Evolutionary conservation across 2,113 vertebrate species (phyloP).

Genomic region (Eublepharis macularius): DNA sequence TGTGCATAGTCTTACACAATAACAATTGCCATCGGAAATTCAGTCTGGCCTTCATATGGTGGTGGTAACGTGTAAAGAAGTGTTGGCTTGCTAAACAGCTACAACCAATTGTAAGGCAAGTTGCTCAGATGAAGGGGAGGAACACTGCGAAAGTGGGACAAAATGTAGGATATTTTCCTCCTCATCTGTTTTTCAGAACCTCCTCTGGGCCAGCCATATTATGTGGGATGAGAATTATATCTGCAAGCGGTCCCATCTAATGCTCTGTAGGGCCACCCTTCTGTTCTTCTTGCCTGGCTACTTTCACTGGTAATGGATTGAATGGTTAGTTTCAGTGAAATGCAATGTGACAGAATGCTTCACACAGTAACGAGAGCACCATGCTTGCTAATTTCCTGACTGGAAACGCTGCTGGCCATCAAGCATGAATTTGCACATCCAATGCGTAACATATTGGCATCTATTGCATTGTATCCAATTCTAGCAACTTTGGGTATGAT

Average conservation of each 20-base stretch:
- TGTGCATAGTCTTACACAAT: too few relatives aligned
- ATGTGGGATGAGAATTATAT: neutral
- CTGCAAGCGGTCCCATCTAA: neutral
- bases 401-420: neutral
- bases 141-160: too few relatives aligned
- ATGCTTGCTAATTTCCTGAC: slow-evolving; percentile 15
- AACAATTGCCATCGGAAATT: too few relatives aligned
- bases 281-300: neutral
- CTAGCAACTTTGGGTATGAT: neutral
- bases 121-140: too few relatives aligned
- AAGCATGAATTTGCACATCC: neutral
- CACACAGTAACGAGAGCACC: neutral
- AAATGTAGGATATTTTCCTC: neutral
- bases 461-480: neutral
- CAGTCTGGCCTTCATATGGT: too few relatives aligned
- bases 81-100: too few relatives aligned
- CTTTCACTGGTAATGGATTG: neutral
- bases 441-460: neutral
- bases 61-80: too few relatives aligned
- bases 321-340: slow-evolving; percentile 5
- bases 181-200: neutral
- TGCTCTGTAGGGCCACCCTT: neutral
- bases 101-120: too few relatives aligned
- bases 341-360: slow-evolving; percentile 12
- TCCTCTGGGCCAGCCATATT: neutral